phyloP scores from a whole-genome alignment of 2,888 invertebrate species.

The Protophormia terraenovae region DNA sequence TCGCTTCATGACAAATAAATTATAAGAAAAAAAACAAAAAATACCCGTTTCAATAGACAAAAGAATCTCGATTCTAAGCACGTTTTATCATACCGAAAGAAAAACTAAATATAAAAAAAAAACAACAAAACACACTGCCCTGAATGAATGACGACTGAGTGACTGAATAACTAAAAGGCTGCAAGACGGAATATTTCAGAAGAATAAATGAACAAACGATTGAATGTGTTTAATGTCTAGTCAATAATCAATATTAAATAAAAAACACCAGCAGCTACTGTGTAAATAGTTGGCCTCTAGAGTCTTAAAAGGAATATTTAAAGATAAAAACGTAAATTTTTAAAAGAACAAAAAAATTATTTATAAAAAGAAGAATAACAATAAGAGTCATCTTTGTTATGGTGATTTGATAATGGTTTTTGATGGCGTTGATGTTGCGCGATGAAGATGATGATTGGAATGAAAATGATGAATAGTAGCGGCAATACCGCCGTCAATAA shows the following conservation, averaged over 20 bases:
- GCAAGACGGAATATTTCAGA: slow-evolving; percentile 39
- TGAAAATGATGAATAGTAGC: slow-evolving; percentile 56
- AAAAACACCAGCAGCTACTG: slow-evolving; percentile 46
- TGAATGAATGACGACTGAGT: slow-evolving; percentile 24
- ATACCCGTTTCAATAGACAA: slow-evolving; percentile 19
- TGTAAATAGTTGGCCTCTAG: slow-evolving; percentile 45
- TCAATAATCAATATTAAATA: slow-evolving; percentile 34
- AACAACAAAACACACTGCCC: not conserved
- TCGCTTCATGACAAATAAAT: slow-evolving; percentile 2
- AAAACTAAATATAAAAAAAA: slow-evolving; percentile 20
- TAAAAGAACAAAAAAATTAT: slow-evolving; percentile 17
- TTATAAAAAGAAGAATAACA: slow-evolving; percentile 51
- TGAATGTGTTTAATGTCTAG: slow-evolving; percentile 39
- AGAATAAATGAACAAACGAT: not conserved
- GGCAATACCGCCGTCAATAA: slow-evolving; percentile 53
- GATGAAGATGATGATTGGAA: slow-evolving; percentile 2
- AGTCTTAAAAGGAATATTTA: slow-evolving; percentile 24
- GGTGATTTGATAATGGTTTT: slow-evolving; percentile 57
- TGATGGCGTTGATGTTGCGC: slow-evolving; percentile 47
- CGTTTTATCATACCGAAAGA: slow-evolving; percentile 43
- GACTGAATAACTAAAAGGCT: slow-evolving; percentile 9
- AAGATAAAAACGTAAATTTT: slow-evolving; percentile 40
- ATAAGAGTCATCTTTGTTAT: slow-evolving; percentile 58
- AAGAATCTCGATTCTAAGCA: slow-evolving; percentile 45
- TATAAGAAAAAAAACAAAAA: not conserved